Conservation (phyloP, 2,888 invertebrate genomes). For the Diaphora mendica region DNA sequence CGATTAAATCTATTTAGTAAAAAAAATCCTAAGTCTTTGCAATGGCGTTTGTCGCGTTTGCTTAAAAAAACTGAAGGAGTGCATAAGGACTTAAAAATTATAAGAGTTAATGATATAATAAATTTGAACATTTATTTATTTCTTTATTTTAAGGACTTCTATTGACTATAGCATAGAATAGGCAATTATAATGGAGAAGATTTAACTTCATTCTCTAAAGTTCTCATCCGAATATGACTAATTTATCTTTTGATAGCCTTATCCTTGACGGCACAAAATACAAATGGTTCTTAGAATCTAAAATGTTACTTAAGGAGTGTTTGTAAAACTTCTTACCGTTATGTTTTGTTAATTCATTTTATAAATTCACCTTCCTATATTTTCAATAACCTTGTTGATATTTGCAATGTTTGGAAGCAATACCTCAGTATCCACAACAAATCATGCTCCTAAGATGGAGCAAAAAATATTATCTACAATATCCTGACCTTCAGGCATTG, state of each 20-base stretch:
- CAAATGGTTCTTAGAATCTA: neutral
- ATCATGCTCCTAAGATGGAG: constrained; percentile 36
- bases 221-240: neutral
- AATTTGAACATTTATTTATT: neutral
- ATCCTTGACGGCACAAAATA: neutral
- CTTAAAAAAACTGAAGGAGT: too few species aligned
- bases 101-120: too few species aligned
- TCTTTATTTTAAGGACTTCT: neutral
- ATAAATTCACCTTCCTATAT: neutral
- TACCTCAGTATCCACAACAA: constrained; percentile 39
- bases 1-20: neutral
- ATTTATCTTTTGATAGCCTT: too few species aligned
- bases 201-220: neutral
- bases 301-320: neutral
- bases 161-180: neutral
- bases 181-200: neutral
- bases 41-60: neutral
- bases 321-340: neutral
- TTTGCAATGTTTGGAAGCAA: constrained; percentile 36
- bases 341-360: neutral
- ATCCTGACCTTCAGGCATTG: neutral
- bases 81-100: too few species aligned
- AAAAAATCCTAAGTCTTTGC: neutral
- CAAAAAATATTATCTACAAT: constrained; percentile 34
- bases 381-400: constrained; percentile 27